phyloP scores from a whole-genome alignment of 2,888 invertebrate species.

The Callyntrura guangdongensis region DNA sequence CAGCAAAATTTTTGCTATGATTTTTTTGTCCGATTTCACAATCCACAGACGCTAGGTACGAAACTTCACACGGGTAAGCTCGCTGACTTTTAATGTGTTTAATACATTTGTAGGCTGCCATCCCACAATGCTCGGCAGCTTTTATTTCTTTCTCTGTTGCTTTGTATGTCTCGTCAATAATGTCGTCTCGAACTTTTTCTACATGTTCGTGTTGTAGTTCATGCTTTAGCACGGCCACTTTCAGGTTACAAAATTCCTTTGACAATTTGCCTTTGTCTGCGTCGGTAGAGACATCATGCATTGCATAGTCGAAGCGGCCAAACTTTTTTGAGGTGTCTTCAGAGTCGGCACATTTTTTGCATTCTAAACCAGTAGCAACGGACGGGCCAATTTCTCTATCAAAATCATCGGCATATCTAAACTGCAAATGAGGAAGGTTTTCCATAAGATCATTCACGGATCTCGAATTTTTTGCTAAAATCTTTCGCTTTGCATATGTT shows the following conservation, averaged over 20 bases:
- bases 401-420: not conserved
- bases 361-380: not conserved
- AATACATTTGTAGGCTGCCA: not conserved
- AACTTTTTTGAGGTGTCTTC: not conserved
- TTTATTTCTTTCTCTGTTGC: not conserved
- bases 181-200: not conserved
- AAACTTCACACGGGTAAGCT: not conserved
- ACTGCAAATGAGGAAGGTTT: not conserved
- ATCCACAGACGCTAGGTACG: not conserved
- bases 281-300: not conserved
- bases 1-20: not conserved
- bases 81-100: not conserved
- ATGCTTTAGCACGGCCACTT: not conserved
- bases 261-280: not conserved
- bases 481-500: not conserved
- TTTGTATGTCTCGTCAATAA: not conserved
- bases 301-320: not conserved
- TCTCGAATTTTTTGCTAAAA: not conserved
- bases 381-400: not conserved
- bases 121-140: not conserved
- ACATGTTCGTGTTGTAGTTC: not conserved
- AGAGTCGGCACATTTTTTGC: not conserved
- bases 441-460: not conserved
- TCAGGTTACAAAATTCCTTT: not conserved
- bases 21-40: not conserved